Base-by-base conservation (phyloP, 1,140 invertebrate species). In the Frieseomelitta varia region DNA sequence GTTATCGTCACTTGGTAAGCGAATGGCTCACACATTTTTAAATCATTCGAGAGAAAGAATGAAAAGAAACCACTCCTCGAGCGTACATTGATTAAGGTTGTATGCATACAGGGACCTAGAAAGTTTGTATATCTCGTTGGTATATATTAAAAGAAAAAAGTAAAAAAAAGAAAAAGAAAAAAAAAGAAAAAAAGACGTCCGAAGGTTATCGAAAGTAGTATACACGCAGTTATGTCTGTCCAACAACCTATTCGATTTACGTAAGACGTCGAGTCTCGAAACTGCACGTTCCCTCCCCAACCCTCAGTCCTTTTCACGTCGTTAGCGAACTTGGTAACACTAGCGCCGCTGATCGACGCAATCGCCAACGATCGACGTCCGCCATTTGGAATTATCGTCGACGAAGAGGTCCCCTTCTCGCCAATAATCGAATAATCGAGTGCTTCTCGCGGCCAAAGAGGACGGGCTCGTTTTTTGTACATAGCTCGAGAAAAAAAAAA, bases 141-240 rank as follows among this genome's bases (percentile, higher is more conserved):
- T 84, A 84, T 79, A 84, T 84, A 63, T 71, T 61, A 84, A 6
- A 39, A n/a, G n/a, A n/a, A n/a, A n/a, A n/a, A n/a, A n/a, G n/a
- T n/a, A n/a, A n/a, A n/a, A 11, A 8, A 47, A 47, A 47, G 8
- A 47, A 6, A 47, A 47, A 39, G 8, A 39, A 47, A 6, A 47
- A 6, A 47, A 47, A 47, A 47, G 8, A 47, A 47, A 6, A 47
- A 65, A 79, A 47, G 39, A 81, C 82, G 76, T 79, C 78, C 87
- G 83, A 67, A 77, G 84, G 27, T 88, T 73, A 81, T 83, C 74
- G 82, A 88, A 84, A 88, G 76, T 81, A 88, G 79, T 85, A 85
- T 88, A 88, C 74, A 86, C 79, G 85, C 81, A 86, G 73, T 88
- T 88, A 78, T 71, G 85, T 71, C 87, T 84, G 79, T 89, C 85